Conservation (phyloP, 2,113 vertebrate genomes). For the Corythornis madagascariensis region DNA sequence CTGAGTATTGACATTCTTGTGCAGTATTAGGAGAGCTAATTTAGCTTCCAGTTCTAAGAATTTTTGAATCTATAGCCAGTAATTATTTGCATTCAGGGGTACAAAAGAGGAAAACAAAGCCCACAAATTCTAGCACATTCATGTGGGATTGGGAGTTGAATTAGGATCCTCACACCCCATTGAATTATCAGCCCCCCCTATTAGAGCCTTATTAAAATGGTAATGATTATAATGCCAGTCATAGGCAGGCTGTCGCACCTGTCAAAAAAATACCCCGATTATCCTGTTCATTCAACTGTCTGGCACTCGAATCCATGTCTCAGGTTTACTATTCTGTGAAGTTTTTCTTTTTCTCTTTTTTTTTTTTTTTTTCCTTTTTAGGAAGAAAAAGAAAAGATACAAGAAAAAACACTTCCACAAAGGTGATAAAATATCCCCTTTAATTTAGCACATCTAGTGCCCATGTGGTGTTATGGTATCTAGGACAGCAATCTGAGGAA, state of each 20-base stretch:
- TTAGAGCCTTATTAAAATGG: slow-evolving; percentile 87
- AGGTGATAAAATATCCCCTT: slow-evolving; percentile 46
- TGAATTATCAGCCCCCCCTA: slow-evolving; percentile 84
- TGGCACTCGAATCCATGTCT: slow-evolving; percentile 77
- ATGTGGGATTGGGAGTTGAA: slow-evolving; percentile 85
- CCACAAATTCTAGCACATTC: slow-evolving; percentile 86
- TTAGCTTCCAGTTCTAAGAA: slow-evolving; percentile 86
- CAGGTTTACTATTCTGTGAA: slow-evolving; percentile 82
- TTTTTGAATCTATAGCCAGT: slow-evolving; percentile 86
- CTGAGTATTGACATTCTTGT: slow-evolving; percentile 86
- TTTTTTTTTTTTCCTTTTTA: background rate
- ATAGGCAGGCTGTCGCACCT: slow-evolving; percentile 83
- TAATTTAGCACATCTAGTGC: slow-evolving; percentile 33
- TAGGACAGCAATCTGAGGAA: slow-evolving; percentile 12
- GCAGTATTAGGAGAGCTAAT: slow-evolving; percentile 85
- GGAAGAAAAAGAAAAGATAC: slow-evolving; percentile 68
- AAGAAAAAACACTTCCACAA: slow-evolving; percentile 66
- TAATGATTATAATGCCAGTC: slow-evolving; percentile 85
- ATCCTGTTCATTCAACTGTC: slow-evolving; percentile 83
- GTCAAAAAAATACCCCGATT: slow-evolving; percentile 83
- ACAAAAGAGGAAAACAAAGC: slow-evolving; percentile 86
- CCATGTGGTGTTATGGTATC: slow-evolving; percentile 46
- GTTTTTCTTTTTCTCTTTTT: slow-evolving; percentile 33
- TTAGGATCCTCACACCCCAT: slow-evolving; percentile 85
- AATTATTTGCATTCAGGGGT: slow-evolving; percentile 87